Evolutionary conservation across 2,113 vertebrate species (phyloP).

Genomic region (Himantopus leucocephalus): DNA sequence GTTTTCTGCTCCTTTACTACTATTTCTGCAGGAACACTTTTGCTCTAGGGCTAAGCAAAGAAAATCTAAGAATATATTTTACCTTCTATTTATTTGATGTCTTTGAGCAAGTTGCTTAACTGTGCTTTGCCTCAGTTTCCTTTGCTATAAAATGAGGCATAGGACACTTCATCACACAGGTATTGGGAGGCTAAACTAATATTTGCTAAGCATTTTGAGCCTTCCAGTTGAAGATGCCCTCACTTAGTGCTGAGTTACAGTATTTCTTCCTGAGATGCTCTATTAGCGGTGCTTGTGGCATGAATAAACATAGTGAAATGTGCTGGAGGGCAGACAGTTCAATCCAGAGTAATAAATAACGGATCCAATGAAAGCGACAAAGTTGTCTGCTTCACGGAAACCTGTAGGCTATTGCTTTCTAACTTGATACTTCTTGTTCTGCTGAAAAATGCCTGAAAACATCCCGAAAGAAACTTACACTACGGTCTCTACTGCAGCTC

Average conservation of each 20-base stretch:
- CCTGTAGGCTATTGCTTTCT: neutral
- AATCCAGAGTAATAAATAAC: neutral
- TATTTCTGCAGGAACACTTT: neutral
- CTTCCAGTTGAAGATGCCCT: neutral
- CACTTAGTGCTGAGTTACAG: neutral
- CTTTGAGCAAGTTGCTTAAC: neutral
- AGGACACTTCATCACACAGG: neutral
- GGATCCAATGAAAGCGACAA: neutral
- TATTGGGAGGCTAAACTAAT: neutral
- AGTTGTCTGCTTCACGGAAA: neutral
- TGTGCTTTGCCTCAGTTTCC: neutral
- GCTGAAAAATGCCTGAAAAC: neutral
- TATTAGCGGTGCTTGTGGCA: neutral
- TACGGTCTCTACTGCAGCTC: neutral
- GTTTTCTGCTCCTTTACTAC: neutral
- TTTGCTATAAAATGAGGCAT: neutral
- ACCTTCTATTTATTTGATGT: neutral
- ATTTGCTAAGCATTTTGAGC: neutral
- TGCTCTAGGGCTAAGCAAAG: neutral
- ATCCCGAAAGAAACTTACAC: conserved; percentile 1
- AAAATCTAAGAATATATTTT: neutral
- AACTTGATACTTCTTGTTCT: neutral
- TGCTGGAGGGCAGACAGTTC: neutral
- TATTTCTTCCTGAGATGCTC: neutral
- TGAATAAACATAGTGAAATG: neutral